Conservation (phyloP, 2,113 vertebrate species). For the Plotosus lineatus region DNA sequence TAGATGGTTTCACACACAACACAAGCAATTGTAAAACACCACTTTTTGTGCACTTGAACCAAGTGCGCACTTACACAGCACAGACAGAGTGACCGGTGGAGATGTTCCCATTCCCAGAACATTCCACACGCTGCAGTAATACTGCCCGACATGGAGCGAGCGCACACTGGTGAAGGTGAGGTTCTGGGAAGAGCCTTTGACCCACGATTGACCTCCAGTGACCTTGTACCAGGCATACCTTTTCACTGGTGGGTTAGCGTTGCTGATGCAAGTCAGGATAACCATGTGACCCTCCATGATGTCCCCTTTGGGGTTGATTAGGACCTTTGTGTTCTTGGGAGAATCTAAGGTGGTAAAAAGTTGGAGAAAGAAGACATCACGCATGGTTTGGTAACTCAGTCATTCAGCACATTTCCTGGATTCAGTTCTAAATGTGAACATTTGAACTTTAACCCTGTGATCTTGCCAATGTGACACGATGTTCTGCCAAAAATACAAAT, state of each 20-base stretch:
- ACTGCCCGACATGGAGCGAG: conserved; percentile 69
- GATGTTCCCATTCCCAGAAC: conserved; percentile 68
- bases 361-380: neutral
- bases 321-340: conserved; percentile 70
- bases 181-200: conserved; percentile 65
- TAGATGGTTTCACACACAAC: neutral
- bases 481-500: conserved; percentile 44
- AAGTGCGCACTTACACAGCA: conserved; percentile 71
- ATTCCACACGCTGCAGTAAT: conserved; percentile 72
- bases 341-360: conserved; percentile 59
- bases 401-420: neutral
- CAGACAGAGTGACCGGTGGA: conserved; percentile 55
- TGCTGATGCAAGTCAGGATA: conserved; percentile 70
- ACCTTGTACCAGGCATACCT: conserved; percentile 72
- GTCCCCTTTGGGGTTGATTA: conserved; percentile 66
- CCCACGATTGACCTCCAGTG: conserved; percentile 63
- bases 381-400: neutral
- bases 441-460: conserved; percentile 42
- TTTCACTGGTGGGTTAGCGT: conserved; percentile 61
- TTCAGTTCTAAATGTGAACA: conserved; percentile 16
- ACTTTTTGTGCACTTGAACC: neutral
- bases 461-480: conserved; percentile 25
- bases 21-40: neutral
- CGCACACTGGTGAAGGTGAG: conserved; percentile 65
- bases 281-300: conserved; percentile 69